Evolutionary conservation across 2,888 invertebrate genomes (phyloP).

Genomic region (Pilophorus perplexus): DNA sequence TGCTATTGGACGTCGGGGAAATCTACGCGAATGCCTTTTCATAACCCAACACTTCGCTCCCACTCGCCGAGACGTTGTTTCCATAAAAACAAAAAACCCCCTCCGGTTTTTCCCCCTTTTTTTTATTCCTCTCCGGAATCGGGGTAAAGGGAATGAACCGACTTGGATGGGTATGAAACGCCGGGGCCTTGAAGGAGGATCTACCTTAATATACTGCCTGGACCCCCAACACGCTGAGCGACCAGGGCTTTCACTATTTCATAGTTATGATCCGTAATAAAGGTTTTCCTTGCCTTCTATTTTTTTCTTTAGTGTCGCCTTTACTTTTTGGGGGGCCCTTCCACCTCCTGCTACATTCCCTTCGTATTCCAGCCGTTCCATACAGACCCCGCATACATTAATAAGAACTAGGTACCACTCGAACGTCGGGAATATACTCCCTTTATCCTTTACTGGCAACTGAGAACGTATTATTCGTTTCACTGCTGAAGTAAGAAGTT

Average conservation of each 20-base stretch:
- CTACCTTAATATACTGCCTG: constrained; percentile 42
- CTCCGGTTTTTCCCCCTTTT: constrained; percentile 12
- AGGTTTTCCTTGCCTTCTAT: constrained; percentile 38
- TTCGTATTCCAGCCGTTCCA: background rate
- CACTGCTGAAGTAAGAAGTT: background rate
- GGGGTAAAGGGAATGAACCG: constrained; percentile 17
- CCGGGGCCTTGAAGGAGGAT: constrained; percentile 20
- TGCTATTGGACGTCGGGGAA: constrained; percentile 48
- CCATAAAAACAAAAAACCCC: constrained; percentile 34
- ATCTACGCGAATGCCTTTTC: constrained; percentile 45
- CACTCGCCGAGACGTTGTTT: constrained; percentile 27
- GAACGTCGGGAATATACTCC: constrained; percentile 3
- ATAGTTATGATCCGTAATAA: constrained; percentile 43
- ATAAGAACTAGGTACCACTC: constrained; percentile 19
- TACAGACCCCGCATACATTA: constrained; percentile 32
- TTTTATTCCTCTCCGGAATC: background rate
- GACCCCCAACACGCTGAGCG: constrained; percentile 16
- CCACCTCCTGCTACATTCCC: constrained; percentile 27
- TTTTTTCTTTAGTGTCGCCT: constrained; percentile 42
- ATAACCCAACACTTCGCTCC: constrained; percentile 28
- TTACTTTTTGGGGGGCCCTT: constrained; percentile 23
- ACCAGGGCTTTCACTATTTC: constrained; percentile 39
- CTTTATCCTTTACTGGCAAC: background rate
- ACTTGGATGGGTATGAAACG: constrained; percentile 17
- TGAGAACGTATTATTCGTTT: background rate